phyloP scores from a whole-genome alignment of 2,797 vertebrate species.

The Neolamprologus multifasciatus region DNA sequence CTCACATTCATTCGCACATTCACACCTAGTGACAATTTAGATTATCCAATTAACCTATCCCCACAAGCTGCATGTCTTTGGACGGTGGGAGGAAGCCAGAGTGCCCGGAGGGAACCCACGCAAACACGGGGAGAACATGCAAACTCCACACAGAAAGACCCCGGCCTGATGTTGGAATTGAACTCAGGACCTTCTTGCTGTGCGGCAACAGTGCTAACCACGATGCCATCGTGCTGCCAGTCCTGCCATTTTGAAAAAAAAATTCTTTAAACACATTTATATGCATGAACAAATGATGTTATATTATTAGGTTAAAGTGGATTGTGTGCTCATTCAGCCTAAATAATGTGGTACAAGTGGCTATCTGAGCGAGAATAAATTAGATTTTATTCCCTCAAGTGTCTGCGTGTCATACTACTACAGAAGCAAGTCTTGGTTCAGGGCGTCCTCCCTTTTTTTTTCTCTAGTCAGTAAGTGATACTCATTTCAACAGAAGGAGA shows the following conservation, averaged over 20 bases:
- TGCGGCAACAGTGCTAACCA: too few relatives aligned
- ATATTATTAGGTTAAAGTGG: conserved; percentile 39
- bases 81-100: too few relatives aligned
- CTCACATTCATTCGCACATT: too few relatives aligned
- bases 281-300: conserved; percentile 26
- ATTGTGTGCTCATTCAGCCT: conserved; percentile 10
- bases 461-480: not conserved
- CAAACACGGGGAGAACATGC: too few relatives aligned
- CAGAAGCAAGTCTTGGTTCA: not conserved
- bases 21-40: too few relatives aligned
- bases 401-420: not conserved
- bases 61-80: too few relatives aligned
- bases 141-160: too few relatives aligned
- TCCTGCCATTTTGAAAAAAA: not conserved
- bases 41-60: too few relatives aligned
- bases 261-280: not conserved
- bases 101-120: too few relatives aligned
- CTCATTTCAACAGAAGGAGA: not conserved
- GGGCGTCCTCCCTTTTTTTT: not conserved
- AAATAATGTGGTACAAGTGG: conserved; percentile 5
- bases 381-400: not conserved
- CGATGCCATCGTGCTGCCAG: too few relatives aligned
- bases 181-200: too few relatives aligned
- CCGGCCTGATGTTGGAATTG: too few relatives aligned
- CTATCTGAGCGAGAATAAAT: conserved; percentile 18